phyloP scores from a whole-genome alignment of 2,113 vertebrate species.

The Poecile atricapillus region DNA sequence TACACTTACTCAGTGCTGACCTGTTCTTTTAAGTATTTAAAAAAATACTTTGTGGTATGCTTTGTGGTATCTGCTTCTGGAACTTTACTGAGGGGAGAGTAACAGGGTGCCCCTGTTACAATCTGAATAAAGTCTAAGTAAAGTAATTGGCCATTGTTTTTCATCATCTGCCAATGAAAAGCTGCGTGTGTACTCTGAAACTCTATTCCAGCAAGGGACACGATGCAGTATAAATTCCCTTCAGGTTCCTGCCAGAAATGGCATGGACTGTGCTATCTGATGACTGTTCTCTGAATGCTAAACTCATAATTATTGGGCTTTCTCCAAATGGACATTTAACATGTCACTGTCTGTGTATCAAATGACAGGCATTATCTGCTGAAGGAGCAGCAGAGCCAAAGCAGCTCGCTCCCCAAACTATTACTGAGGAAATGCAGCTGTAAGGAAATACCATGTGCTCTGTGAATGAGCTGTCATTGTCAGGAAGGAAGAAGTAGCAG shows the following conservation, averaged over 20 bases:
- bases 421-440: not conserved
- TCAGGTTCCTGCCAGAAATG: not conserved
- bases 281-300: not conserved
- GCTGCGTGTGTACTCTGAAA: not conserved
- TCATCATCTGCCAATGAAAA: not conserved
- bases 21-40: not conserved
- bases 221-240: not conserved
- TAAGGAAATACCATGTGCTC: not conserved
- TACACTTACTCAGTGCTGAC: not conserved
- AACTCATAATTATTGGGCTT: slow-evolving; percentile 8
- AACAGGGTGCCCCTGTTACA: not conserved
- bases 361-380: not conserved
- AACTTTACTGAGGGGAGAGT: not conserved
- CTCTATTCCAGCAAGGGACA: not conserved
- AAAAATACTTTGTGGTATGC: too few relatives aligned
- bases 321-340: not conserved
- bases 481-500: not conserved
- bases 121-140: not conserved
- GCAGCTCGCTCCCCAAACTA: not conserved
- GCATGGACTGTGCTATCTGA: not conserved
- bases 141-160: slow-evolving; percentile 8
- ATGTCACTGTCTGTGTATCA: not conserved
- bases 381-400: not conserved
- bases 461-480: not conserved
- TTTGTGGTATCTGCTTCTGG: not conserved